Percentiles rank a stretch among this genome's conserved stretches.
Evolutionary conservation across 2,113 vertebrate genomes (phyloP).

Genomic region (Oryctolagus cuniculus): mOryCun1.1 NC_091432.1:230699001-230699500

Average conservation of each 20-base stretch:
- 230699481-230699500: not conserved
- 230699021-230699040: not conserved
- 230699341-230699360: not conserved
- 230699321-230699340: not conserved
- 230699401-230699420: not conserved
- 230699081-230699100: not conserved
- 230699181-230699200: not conserved
- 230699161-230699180: not conserved
- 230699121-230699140: too few relatives aligned
- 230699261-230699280: not conserved
- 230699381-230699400: not conserved
- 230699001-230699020: not conserved
- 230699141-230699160: not conserved
- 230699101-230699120: not conserved
- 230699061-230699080: not conserved
- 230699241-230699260: not conserved
- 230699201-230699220: conserved; percentile 5
- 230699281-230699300: not conserved
- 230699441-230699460: not conserved
- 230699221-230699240: not conserved
- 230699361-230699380: not conserved
- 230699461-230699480: not conserved
- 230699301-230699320: not conserved
- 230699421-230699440: not conserved
- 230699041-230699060: too few relatives aligned